Evolutionary conservation across 2,888 invertebrate genomes (phyloP).

Genomic region (Ophioninae sp.): DNA sequence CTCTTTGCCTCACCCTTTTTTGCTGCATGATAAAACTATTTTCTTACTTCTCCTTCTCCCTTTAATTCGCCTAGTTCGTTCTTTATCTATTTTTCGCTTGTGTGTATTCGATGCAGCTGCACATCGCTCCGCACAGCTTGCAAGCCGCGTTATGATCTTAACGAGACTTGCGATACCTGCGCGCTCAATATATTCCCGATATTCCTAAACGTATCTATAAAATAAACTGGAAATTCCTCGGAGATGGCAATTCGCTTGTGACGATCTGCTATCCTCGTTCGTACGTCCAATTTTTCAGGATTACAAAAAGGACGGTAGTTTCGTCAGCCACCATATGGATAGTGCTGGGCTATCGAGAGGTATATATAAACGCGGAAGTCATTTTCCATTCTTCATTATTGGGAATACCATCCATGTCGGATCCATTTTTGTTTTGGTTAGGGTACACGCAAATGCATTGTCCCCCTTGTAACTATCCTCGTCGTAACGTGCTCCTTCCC

Average conservation of each 20-base stretch:
- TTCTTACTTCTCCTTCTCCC: constrained; percentile 46
- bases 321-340: not conserved
- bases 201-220: constrained; percentile 30
- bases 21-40: constrained; percentile 44
- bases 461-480: not conserved
- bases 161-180: constrained; percentile 41
- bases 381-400: not conserved
- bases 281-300: constrained; percentile 18
- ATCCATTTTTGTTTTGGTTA: not conserved
- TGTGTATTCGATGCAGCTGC: constrained; percentile 30
- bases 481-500: not conserved
- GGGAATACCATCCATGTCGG: not conserved
- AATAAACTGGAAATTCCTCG: constrained; percentile 35
- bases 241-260: constrained; percentile 22
- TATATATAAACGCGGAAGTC: not conserved
- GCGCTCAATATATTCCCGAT: constrained; percentile 27
- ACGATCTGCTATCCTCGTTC: constrained; percentile 32
- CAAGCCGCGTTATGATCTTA: constrained; percentile 41
- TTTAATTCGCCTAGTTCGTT: constrained; percentile 53
- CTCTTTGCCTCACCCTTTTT: constrained; percentile 35
- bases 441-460: not conserved
- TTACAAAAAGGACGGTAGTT: constrained; percentile 8
- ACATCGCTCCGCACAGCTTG: constrained; percentile 14
- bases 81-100: constrained; percentile 12
- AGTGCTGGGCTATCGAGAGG: not conserved